Evolutionary conservation across 1,140 invertebrate genomes (phyloP), one percentile per base, ranked within the genome.

Genomic region (Pseudomyrmex pallidus): DNA sequence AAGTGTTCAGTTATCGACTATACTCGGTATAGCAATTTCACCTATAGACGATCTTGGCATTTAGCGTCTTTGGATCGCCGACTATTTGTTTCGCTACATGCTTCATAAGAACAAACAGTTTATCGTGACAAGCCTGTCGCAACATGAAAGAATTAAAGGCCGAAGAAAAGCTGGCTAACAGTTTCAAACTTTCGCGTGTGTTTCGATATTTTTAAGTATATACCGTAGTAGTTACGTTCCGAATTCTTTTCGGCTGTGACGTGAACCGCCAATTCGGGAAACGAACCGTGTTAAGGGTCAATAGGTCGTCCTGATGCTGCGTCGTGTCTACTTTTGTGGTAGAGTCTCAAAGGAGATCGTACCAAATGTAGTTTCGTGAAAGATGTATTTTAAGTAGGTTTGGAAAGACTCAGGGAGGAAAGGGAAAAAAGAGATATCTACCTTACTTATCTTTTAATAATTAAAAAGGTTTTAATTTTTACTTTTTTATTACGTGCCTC

Each of bases 1-100:
- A 82, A 83, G 83, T 82, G 72, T 63, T 59, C 82, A 74, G 73
- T 87, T 85, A 88, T 87, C 80, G 85, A 78, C 80, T 83, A 17
- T 48, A 35, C 35, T 62, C 25, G 46, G 25, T 61, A 78, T 82
- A 86, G 50, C 52, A 25, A 25, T 25, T 25, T 3, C 25, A 68
- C 2, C 46, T 62, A 64, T 62, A 56, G 72, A 25, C 61, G 67
- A 87, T 84, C 74, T 76, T 87, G 74, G 20, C 82, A 84, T 84
- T 84, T 72, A 66, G 50, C 59, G 25, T 57, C 57, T 82, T 74
- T 44, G 9, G 25, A 54, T 22, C 17, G 50, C 5, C 44, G 10
- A 57, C n/a, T 73, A 63, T 82, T 70, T 48, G 15, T 25, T 25
- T 68, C 9, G 9, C 44, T 46, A 17, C 20, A n/a, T 72, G n/a